Percentiles rank a stretch among this genome's conserved stretches.
Evolutionary conservation across 2,888 invertebrate genomes (phyloP).

Genomic region (Argyresthia albistria): DNA sequence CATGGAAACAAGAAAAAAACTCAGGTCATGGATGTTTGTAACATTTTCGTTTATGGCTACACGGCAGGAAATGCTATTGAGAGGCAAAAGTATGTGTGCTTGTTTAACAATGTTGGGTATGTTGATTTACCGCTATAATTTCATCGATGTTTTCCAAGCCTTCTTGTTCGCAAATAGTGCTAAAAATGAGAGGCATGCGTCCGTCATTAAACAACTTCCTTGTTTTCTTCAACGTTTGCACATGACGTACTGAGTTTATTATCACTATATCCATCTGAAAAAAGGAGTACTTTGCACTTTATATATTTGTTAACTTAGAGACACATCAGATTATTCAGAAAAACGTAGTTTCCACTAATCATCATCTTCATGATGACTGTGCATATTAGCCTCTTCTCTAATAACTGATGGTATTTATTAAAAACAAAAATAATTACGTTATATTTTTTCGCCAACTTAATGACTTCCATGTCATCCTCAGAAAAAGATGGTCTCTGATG

Average conservation of each 20-base stretch:
- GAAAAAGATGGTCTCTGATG: constrained; percentile 24
- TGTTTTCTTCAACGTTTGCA: background rate
- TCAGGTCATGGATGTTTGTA: too few species aligned
- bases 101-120: too few species aligned
- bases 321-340: too few species aligned
- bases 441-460: constrained; percentile 12
- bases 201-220: constrained; percentile 15
- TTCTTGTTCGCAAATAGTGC: constrained; percentile 34
- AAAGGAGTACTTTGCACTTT: background rate
- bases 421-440: background rate
- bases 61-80: too few species aligned
- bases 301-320: too few species aligned
- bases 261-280: background rate
- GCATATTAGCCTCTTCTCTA: background rate
- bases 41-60: too few species aligned
- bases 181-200: constrained; percentile 24
- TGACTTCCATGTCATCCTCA: constrained; percentile 27
- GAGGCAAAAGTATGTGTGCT: too few species aligned
- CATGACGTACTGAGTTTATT: background rate
- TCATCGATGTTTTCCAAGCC: constrained; percentile 35
- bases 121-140: constrained; percentile 33
- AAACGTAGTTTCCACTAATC: too few species aligned
- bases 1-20: too few species aligned
- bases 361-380: too few species aligned
- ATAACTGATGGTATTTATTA: background rate